A percentile compares a stretch with the other conserved stretches of the same genome.
Evolutionary conservation across 2,797 vertebrate species (phyloP).

Genomic region (Enteromius argenteus): DNA sequence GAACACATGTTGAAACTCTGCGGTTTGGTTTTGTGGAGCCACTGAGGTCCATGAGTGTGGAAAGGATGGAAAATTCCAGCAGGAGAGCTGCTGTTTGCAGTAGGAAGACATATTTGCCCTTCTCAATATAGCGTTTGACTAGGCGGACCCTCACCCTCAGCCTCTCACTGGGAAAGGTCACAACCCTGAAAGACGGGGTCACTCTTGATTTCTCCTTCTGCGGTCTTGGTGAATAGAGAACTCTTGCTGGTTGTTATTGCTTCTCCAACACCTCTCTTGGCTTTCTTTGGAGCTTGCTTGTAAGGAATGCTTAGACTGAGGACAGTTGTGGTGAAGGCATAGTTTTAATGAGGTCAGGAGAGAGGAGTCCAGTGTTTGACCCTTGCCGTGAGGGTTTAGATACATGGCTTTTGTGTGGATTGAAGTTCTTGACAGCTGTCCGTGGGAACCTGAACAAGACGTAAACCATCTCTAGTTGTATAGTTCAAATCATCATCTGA

Average conservation of each 20-base stretch:
- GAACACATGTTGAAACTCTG: constrained; percentile 21
- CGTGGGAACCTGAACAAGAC: constrained; percentile 44
- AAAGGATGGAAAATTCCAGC: constrained; percentile 52
- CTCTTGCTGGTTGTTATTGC: constrained; percentile 48
- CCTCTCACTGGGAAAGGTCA: constrained; percentile 34
- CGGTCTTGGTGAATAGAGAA: constrained; percentile 31
- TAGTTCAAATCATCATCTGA: neutral
- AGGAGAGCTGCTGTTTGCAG: constrained; percentile 48
- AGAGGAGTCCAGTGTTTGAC: constrained; percentile 34
- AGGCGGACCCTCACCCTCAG: constrained; percentile 27
- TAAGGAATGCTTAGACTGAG: constrained; percentile 31
- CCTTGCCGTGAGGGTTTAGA: neutral
- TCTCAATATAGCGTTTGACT: constrained; percentile 39
- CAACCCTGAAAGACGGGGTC: constrained; percentile 26
- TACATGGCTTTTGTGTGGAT: constrained; percentile 36
- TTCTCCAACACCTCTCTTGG: constrained; percentile 49
- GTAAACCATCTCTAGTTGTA: neutral
- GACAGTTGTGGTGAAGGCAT: constrained; percentile 41
- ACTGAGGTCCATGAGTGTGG: constrained; percentile 32
- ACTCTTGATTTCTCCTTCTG: constrained; percentile 32
- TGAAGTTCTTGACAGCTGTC: constrained; percentile 51
- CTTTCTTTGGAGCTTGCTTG: constrained; percentile 39
- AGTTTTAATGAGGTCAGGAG: constrained; percentile 52
- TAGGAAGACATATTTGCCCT: constrained; percentile 38
- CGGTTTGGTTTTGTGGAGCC: constrained; percentile 34